Evolutionary conservation across 2,113 vertebrate genomes (phyloP).

Genomic region (Paradoxurus hermaphroditus): DNA sequence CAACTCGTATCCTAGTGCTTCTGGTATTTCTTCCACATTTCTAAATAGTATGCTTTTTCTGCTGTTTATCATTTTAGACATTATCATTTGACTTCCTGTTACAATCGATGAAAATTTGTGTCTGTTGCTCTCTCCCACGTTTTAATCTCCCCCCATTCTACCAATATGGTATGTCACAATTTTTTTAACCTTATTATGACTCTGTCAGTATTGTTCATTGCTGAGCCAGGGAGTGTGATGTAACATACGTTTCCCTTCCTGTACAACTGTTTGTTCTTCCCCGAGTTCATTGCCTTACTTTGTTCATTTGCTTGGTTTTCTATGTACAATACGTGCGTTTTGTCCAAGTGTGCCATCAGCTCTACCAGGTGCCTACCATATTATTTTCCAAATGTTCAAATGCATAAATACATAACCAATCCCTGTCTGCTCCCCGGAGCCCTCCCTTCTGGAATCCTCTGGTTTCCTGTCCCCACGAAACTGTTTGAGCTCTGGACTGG

Average conservation of each 20-base stretch:
- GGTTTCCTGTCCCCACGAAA: background rate
- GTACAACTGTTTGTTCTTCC: background rate
- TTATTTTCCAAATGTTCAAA: background rate
- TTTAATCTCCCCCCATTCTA: background rate
- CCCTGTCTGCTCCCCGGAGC: background rate
- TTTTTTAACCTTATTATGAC: background rate
- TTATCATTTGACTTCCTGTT: conserved; percentile 48
- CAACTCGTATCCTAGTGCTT: background rate
- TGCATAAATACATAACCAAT: background rate
- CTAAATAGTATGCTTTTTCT: background rate
- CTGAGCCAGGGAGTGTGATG: background rate
- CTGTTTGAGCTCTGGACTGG: background rate
- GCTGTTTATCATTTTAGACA: background rate
- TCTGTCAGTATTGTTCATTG: background rate
- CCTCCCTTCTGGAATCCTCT: background rate
- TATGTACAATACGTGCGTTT: background rate
- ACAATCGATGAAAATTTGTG: background rate
- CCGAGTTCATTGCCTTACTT: background rate
- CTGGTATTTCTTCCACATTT: background rate
- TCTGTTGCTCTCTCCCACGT: background rate
- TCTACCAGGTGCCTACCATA: background rate
- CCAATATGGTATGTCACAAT: background rate
- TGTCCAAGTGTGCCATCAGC: background rate
- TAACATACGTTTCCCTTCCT: background rate
- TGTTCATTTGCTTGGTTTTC: background rate